Conservation (phyloP, 2,797 vertebrate species). For the Myripristis jacobus region DNA sequence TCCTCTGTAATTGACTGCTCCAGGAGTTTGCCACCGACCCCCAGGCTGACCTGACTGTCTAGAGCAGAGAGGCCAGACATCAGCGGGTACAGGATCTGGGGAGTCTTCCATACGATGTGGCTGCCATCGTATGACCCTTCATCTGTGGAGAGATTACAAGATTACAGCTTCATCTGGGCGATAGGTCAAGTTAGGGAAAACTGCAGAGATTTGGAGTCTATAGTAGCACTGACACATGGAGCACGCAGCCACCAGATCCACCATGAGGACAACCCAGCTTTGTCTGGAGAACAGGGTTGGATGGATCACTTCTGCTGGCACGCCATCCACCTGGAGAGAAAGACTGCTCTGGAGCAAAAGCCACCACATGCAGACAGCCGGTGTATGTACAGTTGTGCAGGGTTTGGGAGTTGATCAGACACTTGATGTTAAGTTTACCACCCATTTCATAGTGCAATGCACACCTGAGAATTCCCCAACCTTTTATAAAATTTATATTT, state of each 20-base stretch:
- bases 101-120: slow-evolving; percentile 65
- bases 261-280: slow-evolving; percentile 82
- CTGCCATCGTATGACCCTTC: slow-evolving; percentile 54
- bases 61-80: not conserved
- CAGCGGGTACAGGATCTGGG: slow-evolving; percentile 52
- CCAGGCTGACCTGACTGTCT: slow-evolving; percentile 37
- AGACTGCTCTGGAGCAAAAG: not conserved
- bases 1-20: slow-evolving; percentile 10
- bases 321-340: slow-evolving; percentile 64
- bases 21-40: slow-evolving; percentile 55
- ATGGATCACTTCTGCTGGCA: slow-evolving; percentile 72
- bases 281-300: slow-evolving; percentile 81
- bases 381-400: not conserved
- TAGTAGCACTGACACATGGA: slow-evolving; percentile 76
- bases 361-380: not conserved
- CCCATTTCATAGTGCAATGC: too few species aligned
- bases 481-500: too few species aligned
- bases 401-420: too few species aligned
- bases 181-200: too few species aligned
- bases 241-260: slow-evolving; percentile 84
- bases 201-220: not conserved
- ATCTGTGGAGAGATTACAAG: slow-evolving; percentile 40
- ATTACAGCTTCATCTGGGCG: accelerated
- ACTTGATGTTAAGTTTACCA: too few species aligned
- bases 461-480: too few species aligned